phyloP scores from a whole-genome alignment of 1,140 invertebrate species.

The Scaptomyza graminum region DNA sequence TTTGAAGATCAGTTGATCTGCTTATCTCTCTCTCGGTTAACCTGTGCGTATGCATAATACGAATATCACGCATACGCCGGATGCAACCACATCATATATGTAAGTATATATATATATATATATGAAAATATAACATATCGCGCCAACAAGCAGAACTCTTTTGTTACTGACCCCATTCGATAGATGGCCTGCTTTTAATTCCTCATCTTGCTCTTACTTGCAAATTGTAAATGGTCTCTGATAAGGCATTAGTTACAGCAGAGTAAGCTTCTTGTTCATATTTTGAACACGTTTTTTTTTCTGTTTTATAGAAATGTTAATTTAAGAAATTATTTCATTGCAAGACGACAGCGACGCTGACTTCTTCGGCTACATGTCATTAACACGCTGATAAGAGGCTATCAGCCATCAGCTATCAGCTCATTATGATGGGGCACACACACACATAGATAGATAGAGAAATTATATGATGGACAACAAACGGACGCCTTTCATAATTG shows the following conservation, averaged over 20 bases:
- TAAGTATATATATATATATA: too few species aligned
- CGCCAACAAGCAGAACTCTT: neutral
- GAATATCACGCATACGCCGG: conserved; percentile 51
- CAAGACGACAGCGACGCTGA: conserved; percentile 44
- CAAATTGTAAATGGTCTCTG: conserved; percentile 21
- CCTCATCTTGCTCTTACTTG: conserved; percentile 4
- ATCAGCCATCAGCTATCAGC: conserved; percentile 47
- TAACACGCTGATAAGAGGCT: conserved; percentile 70
- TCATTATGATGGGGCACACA: conserved; percentile 57
- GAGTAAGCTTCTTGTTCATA: neutral
- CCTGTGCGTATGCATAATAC: conserved; percentile 46
- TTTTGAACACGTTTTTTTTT: conserved; percentile 4
- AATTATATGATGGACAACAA: conserved; percentile 57
- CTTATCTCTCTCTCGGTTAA: neutral
- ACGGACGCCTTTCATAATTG: conserved; percentile 55
- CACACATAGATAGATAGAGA: conserved; percentile 36
- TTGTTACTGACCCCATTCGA: conserved; percentile 47
- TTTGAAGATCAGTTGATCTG: neutral
- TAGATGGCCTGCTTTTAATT: conserved; percentile 43
- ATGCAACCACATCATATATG: conserved; percentile 18
- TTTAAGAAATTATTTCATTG: conserved; percentile 80
- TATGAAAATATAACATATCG: neutral
- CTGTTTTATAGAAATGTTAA: conserved; percentile 52
- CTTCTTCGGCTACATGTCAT: conserved; percentile 67
- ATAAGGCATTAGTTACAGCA: conserved; percentile 18